A percentile compares a stretch with the other conserved stretches of the same genome.
Evolutionary conservation across 2,797 vertebrate species (phyloP).

Genomic region (Propithecus perrieri): DNA sequence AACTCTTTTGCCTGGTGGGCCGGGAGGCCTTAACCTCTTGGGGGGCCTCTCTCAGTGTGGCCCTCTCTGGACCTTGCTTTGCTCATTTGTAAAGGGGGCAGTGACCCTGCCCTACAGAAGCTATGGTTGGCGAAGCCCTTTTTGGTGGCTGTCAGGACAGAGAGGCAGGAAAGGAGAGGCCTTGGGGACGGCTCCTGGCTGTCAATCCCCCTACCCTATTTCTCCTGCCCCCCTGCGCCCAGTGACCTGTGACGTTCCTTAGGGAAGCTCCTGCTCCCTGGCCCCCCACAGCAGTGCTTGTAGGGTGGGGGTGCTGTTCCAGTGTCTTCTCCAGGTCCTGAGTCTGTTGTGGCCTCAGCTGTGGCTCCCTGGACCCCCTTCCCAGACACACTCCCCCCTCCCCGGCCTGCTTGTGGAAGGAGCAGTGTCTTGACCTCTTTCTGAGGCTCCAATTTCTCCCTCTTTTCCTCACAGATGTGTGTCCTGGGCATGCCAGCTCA

Average conservation of each 20-base stretch:
- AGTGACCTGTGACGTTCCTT: neutral
- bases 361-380: neutral
- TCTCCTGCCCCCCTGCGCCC: rapidly evolving
- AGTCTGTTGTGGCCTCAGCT: neutral
- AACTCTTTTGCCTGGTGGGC: neutral
- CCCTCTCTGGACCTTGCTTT: neutral
- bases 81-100: neutral
- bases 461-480: neutral
- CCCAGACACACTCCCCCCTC: neutral
- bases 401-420: neutral
- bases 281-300: neutral
- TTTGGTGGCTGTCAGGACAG: neutral
- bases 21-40: neutral
- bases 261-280: neutral
- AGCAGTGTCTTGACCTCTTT: neutral
- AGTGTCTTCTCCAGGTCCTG: neutral
- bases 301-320: neutral
- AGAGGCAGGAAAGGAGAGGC: neutral
- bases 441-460: neutral
- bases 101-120: neutral
- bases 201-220: neutral
- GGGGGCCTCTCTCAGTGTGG: neutral
- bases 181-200: too few species aligned
- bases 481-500: neutral
- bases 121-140: neutral